A percentile compares a stretch with the other conserved stretches of the same genome.
Evolutionary conservation across 1,140 invertebrate species (phyloP).

Genomic region (Trialeurodes vaporariorum): DNA sequence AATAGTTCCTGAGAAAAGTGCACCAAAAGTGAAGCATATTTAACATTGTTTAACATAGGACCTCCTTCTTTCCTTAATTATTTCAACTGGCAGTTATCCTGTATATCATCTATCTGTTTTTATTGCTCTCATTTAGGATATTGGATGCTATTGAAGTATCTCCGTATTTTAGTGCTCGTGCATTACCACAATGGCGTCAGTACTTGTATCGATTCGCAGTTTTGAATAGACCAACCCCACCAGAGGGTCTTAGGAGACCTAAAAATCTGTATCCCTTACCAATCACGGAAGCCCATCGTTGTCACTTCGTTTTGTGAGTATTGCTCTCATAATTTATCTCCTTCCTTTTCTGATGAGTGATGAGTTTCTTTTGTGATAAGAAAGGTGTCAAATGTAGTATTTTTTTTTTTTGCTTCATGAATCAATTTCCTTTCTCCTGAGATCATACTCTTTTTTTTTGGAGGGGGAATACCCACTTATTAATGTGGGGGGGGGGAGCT

Average conservation of each 20-base stretch:
- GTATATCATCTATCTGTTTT: too few species aligned
- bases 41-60: too few species aligned
- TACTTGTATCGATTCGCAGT: conserved; percentile 20
- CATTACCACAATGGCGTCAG: conserved; percentile 15
- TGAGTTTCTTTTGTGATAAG: background rate
- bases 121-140: conserved; percentile 10
- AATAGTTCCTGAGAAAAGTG: too few species aligned
- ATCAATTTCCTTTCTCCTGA: too few species aligned
- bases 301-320: conserved; percentile 17
- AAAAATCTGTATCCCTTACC: conserved; percentile 12
- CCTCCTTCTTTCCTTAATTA: too few species aligned
- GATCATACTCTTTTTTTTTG: too few species aligned
- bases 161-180: conserved; percentile 15
- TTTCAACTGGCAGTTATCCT: too few species aligned
- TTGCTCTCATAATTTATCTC: background rate
- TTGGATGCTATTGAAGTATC: conserved; percentile 13
- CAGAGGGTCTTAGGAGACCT: conserved; percentile 6
- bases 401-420: background rate
- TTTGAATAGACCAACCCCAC: conserved; percentile 9
- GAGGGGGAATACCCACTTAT: too few species aligned
- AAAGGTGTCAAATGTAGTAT: background rate
- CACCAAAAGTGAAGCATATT: too few species aligned
- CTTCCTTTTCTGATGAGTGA: background rate
- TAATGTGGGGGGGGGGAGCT: too few species aligned
- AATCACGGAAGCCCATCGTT: conserved; percentile 16